phyloP scores from a whole-genome alignment of 2,113 vertebrate genomes.

The Rhinoderma darwinii region DNA sequence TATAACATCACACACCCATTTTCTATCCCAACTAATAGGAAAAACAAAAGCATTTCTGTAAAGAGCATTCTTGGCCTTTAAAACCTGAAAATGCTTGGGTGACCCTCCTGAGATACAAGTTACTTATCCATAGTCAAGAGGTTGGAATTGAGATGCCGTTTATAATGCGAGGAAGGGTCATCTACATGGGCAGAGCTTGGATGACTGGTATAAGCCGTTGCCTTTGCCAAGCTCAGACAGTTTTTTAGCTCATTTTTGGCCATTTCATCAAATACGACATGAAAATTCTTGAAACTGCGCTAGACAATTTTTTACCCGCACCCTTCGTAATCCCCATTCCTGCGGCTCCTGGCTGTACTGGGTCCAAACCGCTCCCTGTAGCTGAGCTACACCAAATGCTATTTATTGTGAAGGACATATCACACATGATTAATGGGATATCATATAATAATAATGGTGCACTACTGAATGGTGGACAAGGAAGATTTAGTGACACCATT shows the following conservation, averaged over 20 bases:
- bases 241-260: background rate
- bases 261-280: background rate
- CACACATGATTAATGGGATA: background rate
- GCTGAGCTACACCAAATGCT: background rate
- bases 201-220: too few species aligned
- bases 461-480: background rate
- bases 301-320: too few species aligned
- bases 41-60: background rate
- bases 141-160: background rate
- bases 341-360: background rate
- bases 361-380: background rate
- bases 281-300: background rate
- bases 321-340: background rate
- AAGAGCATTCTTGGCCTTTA: background rate
- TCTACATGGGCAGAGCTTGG: background rate
- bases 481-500: constrained; percentile 17
- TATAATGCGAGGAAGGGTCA: background rate
- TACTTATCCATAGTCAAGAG: background rate
- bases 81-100: background rate
- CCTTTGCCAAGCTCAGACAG: too few species aligned
- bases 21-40: too few species aligned
- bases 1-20: too few species aligned
- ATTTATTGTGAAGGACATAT: constrained; percentile 5
- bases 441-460: background rate
- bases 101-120: background rate